phyloP scores from a whole-genome alignment of 2,888 invertebrate species.

The Dryococelus australis region DNA sequence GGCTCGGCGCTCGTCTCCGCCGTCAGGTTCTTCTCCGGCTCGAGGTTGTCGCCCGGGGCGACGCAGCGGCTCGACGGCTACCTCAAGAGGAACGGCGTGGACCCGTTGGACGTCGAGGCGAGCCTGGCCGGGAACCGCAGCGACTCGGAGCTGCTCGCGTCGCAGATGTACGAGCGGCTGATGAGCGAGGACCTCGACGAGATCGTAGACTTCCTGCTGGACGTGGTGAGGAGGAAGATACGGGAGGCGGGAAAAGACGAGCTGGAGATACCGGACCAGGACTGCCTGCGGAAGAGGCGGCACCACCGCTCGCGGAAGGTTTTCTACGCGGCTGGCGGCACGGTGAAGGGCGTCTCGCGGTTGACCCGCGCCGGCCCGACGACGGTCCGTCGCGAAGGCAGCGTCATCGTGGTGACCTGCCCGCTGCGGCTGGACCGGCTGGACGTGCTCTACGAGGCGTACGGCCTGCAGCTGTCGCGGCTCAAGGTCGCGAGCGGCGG shows the following conservation, averaged over 20 bases:
- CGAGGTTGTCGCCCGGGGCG: neutral
- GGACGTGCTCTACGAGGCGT: constrained; percentile 31
- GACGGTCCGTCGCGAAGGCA: neutral
- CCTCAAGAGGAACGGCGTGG: neutral
- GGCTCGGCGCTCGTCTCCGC: neutral
- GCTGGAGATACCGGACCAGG: constrained; percentile 20
- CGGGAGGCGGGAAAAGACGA: neutral
- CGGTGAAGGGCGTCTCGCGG: neutral
- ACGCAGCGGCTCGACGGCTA: neutral
- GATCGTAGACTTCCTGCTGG: constrained; percentile 31
- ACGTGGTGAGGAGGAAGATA: neutral
- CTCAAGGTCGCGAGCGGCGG: constrained; percentile 28
- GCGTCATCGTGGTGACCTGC: neutral
- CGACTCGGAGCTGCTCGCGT: neutral
- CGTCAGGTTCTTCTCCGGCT: neutral
- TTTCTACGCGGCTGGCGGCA: neutral
- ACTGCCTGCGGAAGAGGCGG: neutral
- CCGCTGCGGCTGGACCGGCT: constrained; percentile 28
- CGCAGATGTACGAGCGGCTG: neutral
- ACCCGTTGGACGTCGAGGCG: neutral
- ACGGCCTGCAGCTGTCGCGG: constrained; percentile 5
- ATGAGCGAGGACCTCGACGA: neutral
- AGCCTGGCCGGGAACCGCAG: neutral
- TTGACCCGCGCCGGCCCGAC: neutral
- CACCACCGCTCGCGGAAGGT: neutral